A percentile compares a stretch with the other conserved stretches of the same genome.
These are phyloP conservation scores for Amiota minor DNA, from an alignment of 2,888 invertebrate genomes.

Conservation along the genomic window DNA sequence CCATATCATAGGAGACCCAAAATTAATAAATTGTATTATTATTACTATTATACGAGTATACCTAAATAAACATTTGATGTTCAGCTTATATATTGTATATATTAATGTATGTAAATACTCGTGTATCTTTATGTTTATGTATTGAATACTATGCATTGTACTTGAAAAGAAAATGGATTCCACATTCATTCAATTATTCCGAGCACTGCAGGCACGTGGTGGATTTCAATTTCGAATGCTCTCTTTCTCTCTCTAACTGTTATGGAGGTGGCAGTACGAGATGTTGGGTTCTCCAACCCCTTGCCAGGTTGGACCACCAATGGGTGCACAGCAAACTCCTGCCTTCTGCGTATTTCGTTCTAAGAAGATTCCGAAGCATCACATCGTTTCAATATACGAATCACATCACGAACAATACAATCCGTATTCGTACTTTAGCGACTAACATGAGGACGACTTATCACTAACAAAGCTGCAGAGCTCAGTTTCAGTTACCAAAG, in stretches of 20 bases:
- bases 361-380: constrained; percentile 36
- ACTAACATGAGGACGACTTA: constrained; percentile 34
- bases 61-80: too few species aligned
- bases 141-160: too few species aligned
- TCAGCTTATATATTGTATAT: too few species aligned
- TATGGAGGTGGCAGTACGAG: background rate
- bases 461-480: constrained; percentile 47
- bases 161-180: too few species aligned
- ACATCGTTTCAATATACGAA: constrained; percentile 37
- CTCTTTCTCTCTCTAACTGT: constrained; percentile 36
- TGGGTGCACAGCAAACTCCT: constrained; percentile 52
- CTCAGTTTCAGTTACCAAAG: constrained; percentile 66
- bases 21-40: too few species aligned
- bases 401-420: constrained; percentile 33
- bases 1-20: too few species aligned
- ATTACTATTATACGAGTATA: too few species aligned
- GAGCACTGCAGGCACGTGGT: constrained; percentile 57
- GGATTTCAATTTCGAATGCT: constrained; percentile 48
- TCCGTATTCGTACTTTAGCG: background rate
- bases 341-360: constrained; percentile 45
- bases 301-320: constrained; percentile 50
- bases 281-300: constrained; percentile 44
- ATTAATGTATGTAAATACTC: too few species aligned
- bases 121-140: too few species aligned
- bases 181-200: too few species aligned